Conservation (phyloP, 2,113 vertebrate genomes). For the Lagopus muta region DNA sequence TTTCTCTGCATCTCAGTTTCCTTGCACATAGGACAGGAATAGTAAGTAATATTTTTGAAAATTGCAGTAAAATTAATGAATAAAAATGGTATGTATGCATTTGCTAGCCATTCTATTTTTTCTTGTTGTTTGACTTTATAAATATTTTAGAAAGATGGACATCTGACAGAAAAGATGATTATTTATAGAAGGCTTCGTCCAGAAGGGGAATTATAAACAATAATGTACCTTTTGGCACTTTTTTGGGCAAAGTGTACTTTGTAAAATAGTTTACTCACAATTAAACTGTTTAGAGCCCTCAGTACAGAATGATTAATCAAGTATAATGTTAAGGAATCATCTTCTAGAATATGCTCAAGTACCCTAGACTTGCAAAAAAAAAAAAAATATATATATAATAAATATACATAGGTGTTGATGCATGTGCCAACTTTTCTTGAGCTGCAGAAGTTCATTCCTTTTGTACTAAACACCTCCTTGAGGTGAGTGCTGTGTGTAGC, state of each 20-base stretch:
- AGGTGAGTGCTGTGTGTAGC: not conserved
- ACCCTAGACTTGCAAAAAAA: not conserved
- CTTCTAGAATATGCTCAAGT: not conserved
- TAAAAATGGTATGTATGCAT: not conserved
- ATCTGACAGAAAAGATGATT: not conserved
- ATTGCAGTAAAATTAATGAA: fast-evolving
- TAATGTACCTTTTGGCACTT: not conserved
- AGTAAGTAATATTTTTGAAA: not conserved
- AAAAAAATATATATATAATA: no score
- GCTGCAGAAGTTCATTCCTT: not conserved
- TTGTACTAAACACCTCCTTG: not conserved
- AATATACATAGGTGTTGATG: fast-evolving
- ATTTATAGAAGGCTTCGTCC: not conserved
- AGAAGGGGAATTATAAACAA: not conserved
- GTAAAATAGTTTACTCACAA: not conserved
- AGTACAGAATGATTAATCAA: not conserved
- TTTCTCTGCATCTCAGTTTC: not conserved
- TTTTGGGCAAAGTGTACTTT: not conserved
- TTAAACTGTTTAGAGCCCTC: not conserved
- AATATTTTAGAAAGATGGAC: not conserved
- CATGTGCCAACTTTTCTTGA: fast-evolving
- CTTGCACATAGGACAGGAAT: not conserved
- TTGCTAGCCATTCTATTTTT: not conserved
- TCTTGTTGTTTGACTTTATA: not conserved
- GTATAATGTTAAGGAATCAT: not conserved